Base-by-base conservation (phyloP, 2,888 invertebrate species). In the Eupithecia subfuscata region DNA sequence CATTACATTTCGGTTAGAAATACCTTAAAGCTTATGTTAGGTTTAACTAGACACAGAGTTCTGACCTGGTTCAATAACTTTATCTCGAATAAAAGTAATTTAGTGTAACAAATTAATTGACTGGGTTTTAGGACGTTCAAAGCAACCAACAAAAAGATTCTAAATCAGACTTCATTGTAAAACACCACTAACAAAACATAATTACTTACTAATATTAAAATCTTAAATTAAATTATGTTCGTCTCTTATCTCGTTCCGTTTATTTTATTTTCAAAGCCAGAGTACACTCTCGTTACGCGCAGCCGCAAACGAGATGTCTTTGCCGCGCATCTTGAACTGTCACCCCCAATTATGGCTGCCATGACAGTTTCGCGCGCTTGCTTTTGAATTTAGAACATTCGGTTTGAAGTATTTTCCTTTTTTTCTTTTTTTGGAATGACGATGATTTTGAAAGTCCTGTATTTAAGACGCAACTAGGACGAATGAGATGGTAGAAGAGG, bases 301-400 rank as follows among this genome's bases (percentile, higher is more conserved):
- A 87, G 82, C 80, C 88, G 90, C 91, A 90, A 91, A 92, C 89
- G 87, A 90, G 90, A 84, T 84, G 88, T 88, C 86, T 84, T 83
- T 85, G 85, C 85, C 84, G 84, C 85, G 86, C 85, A 85, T 85
- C 85, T 85, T 89, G 89, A 90, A 91, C 93, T 94, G 94, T 94
- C 94, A 92, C 81, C 89, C 86, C 86, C 92, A 93, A 94, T 94
- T 94, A 94, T 90, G 91, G 90, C 89, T 81, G 90, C 90, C 90
- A 90, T 89, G 93, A 93, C 89, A 92, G 89, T 90, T 92, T 87
- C 82, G 90, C 91, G 92, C 92, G 89, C 82, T 91, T 90, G 92
- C 89, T 90, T 91, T 92, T 90, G 90, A 90, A 92, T 92, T 87
- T 91, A 91, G 91, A 92, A 90, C 87, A 84, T 85, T 87, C 83